These are phyloP conservation scores for Thecocarcelia acutangulata DNA, from an alignment of 2,888 invertebrate species.

Conservation along the genomic window DNA sequence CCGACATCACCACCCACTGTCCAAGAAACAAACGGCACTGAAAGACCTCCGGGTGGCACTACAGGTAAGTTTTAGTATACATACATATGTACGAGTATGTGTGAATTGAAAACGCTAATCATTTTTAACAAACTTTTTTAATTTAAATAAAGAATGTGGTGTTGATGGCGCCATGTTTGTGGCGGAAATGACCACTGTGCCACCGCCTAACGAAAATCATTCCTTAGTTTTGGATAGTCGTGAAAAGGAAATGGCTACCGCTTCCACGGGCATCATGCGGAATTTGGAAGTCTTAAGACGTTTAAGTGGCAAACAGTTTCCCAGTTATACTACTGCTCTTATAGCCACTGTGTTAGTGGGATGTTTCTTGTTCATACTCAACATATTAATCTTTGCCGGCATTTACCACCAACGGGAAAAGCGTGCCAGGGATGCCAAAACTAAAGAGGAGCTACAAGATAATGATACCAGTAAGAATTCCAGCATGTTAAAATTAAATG, in stretches of 20 bases:
- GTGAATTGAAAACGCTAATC: background rate
- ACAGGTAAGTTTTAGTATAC: conserved; percentile 74
- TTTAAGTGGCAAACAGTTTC: conserved; percentile 89
- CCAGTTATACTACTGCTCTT: conserved; percentile 93
- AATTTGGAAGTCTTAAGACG: conserved; percentile 88
- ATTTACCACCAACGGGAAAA: conserved; percentile 92
- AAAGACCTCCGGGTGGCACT: conserved; percentile 70
- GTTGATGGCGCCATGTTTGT: conserved; percentile 77
- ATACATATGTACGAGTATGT: too few relatives aligned
- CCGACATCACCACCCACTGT: conserved; percentile 41
- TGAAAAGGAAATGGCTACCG: conserved; percentile 78
- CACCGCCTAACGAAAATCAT: conserved; percentile 79
- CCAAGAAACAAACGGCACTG: conserved; percentile 63
- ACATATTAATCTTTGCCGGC: conserved; percentile 93
- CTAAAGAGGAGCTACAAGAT: conserved; percentile 87
- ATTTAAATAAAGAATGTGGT: conserved; percentile 72
- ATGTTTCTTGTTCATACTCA: conserved; percentile 90
- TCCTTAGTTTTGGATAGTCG: conserved; percentile 73
- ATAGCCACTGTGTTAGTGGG: conserved; percentile 94
- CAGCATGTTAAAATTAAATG: conserved; percentile 77
- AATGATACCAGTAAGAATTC: conserved; percentile 80
- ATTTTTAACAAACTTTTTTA: background rate
- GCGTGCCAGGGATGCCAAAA: conserved; percentile 85
- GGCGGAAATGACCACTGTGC: conserved; percentile 77
- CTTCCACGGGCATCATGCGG: conserved; percentile 80